Evolutionary conservation across 1,140 invertebrate species (phyloP).

Genomic region (Globodera rostochiensis): DNA sequence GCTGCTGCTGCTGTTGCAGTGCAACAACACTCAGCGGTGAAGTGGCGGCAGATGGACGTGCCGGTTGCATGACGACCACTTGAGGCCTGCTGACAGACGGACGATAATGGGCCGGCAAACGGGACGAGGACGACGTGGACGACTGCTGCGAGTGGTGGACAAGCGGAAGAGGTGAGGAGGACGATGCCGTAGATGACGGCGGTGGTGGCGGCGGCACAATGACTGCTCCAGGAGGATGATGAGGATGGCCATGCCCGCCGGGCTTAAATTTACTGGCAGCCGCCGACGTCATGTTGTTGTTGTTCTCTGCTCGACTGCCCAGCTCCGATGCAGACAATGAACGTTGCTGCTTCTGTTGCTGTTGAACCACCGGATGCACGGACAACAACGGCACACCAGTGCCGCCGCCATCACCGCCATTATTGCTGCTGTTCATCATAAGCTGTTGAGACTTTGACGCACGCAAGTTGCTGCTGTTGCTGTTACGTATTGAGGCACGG

Average conservation of each 20-base stretch:
- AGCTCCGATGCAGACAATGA: conserved; percentile 42
- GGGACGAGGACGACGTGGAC: neutral
- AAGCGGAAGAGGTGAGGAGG: neutral
- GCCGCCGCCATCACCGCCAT: neutral
- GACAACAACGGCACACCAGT: neutral
- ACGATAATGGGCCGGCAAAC: conserved; percentile 42
- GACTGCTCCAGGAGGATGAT: neutral
- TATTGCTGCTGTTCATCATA: neutral
- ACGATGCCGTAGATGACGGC: no score
- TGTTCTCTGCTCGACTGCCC: conserved; percentile 10
- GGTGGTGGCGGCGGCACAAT: neutral
- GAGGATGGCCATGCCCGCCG: no score
- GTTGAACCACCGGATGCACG: neutral
- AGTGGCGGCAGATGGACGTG: neutral
- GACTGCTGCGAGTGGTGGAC: conserved; percentile 9
- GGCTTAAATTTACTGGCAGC: no score
- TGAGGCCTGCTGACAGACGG: conserved; percentile 2
- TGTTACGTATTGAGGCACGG: no score
- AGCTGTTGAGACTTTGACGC: neutral
- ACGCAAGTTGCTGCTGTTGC: conserved; percentile 17
- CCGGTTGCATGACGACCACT: conserved; percentile 3
- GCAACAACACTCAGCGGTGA: no score
- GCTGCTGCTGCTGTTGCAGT: no score
- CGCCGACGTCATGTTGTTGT: neutral
- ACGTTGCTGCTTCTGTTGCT: conserved; percentile 19